Percentiles rank a stretch among this genome's conserved stretches.
Evolutionary conservation across 2,797 vertebrate species (phyloP).

Genomic region (Ceyx erithaca): DNA sequence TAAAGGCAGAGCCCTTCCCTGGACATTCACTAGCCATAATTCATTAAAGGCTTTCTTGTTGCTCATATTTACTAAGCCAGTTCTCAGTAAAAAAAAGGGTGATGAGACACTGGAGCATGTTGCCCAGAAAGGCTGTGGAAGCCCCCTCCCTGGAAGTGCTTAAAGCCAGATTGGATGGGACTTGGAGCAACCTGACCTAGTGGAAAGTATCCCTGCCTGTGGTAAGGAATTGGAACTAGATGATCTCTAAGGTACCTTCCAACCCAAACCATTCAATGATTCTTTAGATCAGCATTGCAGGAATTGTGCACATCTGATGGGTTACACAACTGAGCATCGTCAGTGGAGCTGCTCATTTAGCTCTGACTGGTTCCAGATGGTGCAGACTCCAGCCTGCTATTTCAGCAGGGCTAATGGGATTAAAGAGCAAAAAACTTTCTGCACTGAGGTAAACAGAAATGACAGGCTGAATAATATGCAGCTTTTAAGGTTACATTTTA

Average conservation of each 20-base stretch:
- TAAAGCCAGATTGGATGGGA: neutral
- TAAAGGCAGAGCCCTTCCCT: neutral
- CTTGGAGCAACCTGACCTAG: neutral
- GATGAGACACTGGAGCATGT: neutral
- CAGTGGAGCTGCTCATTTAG: neutral
- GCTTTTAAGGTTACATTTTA: neutral
- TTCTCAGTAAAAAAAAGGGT: neutral
- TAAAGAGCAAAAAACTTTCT: neutral
- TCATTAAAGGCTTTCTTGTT: neutral
- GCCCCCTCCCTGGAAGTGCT: neutral
- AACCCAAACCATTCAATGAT: neutral
- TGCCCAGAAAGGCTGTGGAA: neutral
- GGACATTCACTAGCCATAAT: neutral
- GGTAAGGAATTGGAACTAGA: too few species aligned
- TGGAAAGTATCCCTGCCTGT: too few species aligned
- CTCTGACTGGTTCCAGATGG: neutral
- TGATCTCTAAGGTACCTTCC: neutral
- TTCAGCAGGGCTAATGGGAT: neutral
- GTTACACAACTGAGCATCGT: neutral
- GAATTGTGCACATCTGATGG: too few species aligned
- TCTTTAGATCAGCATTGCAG: neutral
- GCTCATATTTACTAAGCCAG: neutral
- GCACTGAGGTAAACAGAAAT: neutral
- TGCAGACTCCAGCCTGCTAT: neutral
- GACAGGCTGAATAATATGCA: neutral